Conservation (phyloP, 1,140 invertebrate species). For the Eurytemora carolleeae region DNA sequence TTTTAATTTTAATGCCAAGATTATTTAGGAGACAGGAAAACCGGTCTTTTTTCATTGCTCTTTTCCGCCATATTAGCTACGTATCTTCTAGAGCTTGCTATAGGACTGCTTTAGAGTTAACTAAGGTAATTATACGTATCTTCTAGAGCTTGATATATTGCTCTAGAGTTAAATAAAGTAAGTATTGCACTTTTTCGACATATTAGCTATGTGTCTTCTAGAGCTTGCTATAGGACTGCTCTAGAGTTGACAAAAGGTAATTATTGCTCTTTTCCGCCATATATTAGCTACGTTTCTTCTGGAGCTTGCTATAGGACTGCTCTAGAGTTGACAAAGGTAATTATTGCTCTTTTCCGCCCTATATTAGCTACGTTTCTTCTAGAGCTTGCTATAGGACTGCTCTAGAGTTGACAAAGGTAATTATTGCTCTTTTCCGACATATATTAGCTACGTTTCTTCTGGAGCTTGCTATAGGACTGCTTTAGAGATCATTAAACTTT, state of each 20-base stretch:
- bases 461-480: slow-evolving; percentile 50
- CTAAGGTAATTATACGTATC: slow-evolving; percentile 53
- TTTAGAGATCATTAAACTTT: slow-evolving; percentile 40
- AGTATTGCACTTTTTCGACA: slow-evolving; percentile 53
- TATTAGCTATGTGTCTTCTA: slow-evolving; percentile 51
- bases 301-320: slow-evolving; percentile 60
- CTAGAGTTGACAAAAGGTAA: slow-evolving; percentile 36
- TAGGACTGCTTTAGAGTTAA: slow-evolving; percentile 55
- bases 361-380: slow-evolving; percentile 54
- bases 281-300: slow-evolving; percentile 35
- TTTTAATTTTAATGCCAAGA: too few relatives aligned
- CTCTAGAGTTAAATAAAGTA: slow-evolving; percentile 39
- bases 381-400: slow-evolving; percentile 50
- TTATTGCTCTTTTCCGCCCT: slow-evolving; percentile 51
- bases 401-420: slow-evolving; percentile 38
- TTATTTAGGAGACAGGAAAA: slow-evolving; percentile 20
- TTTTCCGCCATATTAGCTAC: slow-evolving; percentile 64
- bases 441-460: slow-evolving; percentile 54
- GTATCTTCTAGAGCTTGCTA: slow-evolving; percentile 49
- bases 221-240: slow-evolving; percentile 48
- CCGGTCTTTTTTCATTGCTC: slow-evolving; percentile 53
- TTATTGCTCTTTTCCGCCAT: slow-evolving; percentile 2
- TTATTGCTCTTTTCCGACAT: slow-evolving; percentile 49
- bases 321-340: slow-evolving; percentile 38
- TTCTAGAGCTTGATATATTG: slow-evolving; percentile 47